Evolutionary conservation across 2,113 vertebrate genomes (phyloP).

Genomic region (Scolopax mira): DNA sequence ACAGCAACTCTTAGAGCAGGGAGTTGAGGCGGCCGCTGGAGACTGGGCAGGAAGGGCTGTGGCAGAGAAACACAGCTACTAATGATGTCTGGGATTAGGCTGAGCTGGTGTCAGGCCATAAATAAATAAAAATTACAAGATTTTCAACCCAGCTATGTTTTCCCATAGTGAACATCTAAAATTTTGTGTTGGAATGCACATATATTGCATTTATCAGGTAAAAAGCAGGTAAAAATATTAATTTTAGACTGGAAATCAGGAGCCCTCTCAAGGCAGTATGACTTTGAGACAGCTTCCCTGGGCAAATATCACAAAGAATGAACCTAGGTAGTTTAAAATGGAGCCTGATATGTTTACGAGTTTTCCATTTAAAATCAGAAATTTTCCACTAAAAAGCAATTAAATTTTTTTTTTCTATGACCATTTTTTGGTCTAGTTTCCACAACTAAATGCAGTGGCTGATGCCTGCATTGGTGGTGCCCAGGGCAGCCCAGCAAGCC

Average conservation of each 20-base stretch:
- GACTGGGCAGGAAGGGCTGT: neutral
- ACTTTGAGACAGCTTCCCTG: neutral
- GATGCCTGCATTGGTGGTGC: neutral
- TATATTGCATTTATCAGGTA: neutral
- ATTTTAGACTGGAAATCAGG: neutral
- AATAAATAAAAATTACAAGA: neutral
- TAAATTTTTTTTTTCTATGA: neutral
- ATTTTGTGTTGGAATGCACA: neutral
- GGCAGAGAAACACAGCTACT: neutral
- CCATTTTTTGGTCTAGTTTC: neutral
- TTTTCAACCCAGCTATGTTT: neutral
- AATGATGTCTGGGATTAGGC: neutral
- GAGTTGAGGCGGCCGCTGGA: neutral
- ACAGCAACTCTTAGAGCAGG: neutral
- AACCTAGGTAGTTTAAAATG: neutral
- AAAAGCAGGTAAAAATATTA: neutral
- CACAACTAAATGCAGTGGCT: neutral
- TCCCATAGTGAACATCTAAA: neutral
- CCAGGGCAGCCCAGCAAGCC: neutral
- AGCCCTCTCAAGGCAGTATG: neutral
- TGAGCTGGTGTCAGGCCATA: neutral
- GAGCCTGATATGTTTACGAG: neutral
- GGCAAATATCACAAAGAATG: neutral
- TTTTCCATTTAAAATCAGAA: neutral
- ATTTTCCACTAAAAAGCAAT: neutral